phyloP scores from a whole-genome alignment of 2,888 invertebrate species.

The Oligia strigilis region DNA sequence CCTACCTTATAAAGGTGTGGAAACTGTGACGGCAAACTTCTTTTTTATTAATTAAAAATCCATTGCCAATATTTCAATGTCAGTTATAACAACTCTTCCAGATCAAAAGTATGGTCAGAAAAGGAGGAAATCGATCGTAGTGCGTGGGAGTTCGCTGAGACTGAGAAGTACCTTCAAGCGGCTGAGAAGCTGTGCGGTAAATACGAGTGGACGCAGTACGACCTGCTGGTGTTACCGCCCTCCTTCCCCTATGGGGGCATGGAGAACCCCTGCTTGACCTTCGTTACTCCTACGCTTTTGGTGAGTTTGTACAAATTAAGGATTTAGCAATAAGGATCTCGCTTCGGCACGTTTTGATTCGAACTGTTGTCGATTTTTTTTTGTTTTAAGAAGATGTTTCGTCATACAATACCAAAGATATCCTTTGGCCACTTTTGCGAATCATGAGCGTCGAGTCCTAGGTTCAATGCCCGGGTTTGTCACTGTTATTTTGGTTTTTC shows the following conservation, averaged over 20 bases:
- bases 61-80: not conserved
- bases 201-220: constrained; percentile 97
- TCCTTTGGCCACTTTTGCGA: too few relatives aligned
- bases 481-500: too few relatives aligned
- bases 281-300: constrained; percentile 97
- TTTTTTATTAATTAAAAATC: not conserved
- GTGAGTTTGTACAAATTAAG: constrained; percentile 83
- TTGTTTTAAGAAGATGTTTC: too few relatives aligned
- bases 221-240: constrained; percentile 97
- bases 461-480: too few relatives aligned
- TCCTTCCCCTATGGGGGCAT: constrained; percentile 99
- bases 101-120: constrained; percentile 97
- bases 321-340: too few relatives aligned
- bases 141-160: constrained; percentile 97
- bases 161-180: constrained; percentile 94
- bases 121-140: constrained; percentile 95
- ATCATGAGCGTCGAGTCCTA: too few relatives aligned
- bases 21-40: not conserved
- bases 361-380: too few relatives aligned
- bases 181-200: constrained; percentile 96
- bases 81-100: constrained; percentile 62
- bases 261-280: constrained; percentile 99
- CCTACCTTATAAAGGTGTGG: not conserved
- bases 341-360: too few relatives aligned
- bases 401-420: too few relatives aligned